These are phyloP conservation scores for Balearica regulorum DNA, from an alignment of 2,797 vertebrate genomes.

Conservation along the genomic window DNA sequence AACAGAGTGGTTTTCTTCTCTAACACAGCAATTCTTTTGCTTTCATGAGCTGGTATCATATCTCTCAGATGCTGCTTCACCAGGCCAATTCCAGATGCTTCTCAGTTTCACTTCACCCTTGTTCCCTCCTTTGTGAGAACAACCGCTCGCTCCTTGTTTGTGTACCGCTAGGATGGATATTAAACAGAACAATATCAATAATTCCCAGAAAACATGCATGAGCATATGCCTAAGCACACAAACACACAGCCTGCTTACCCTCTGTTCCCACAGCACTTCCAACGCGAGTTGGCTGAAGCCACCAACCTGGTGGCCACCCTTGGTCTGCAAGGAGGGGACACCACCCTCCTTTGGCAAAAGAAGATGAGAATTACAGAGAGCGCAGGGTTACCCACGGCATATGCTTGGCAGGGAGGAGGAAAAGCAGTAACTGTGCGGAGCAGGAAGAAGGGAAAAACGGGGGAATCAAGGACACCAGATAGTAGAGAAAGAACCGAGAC, in stretches of 20 bases:
- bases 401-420: not conserved
- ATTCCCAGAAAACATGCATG: slow-evolving; percentile 32
- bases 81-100: slow-evolving; percentile 29
- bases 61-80: slow-evolving; percentile 37
- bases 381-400: not conserved
- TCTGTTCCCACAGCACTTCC: not conserved
- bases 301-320: not conserved
- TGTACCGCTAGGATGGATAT: slow-evolving; percentile 27
- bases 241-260: not conserved
- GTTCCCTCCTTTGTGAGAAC: not conserved
- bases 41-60: slow-evolving; percentile 41
- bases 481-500: not conserved
- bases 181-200: slow-evolving; percentile 56
- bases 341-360: not conserved
- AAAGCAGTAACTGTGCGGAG: not conserved
- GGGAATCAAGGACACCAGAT: slow-evolving; percentile 55
- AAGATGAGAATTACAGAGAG: not conserved
- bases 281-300: not conserved
- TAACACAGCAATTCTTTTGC: not conserved
- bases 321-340: not conserved
- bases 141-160: slow-evolving; percentile 4
- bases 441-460: slow-evolving; percentile 15
- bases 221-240: not conserved
- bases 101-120: slow-evolving; percentile 50
- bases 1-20: slow-evolving; percentile 23